phyloP scores from a whole-genome alignment of 2,113 vertebrate genomes.

The Petromus typicus region DNA sequence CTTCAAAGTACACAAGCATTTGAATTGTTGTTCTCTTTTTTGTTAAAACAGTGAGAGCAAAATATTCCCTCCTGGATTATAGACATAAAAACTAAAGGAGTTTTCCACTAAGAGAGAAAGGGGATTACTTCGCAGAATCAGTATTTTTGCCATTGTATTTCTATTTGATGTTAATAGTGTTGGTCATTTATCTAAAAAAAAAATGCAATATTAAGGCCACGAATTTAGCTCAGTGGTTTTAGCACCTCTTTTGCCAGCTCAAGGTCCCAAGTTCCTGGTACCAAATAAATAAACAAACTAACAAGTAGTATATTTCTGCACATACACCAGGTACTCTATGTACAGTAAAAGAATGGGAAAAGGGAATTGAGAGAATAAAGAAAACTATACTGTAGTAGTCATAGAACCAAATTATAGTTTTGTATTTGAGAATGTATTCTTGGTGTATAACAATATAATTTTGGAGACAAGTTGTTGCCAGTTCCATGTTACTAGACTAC shows the following conservation, averaged over 20 bases:
- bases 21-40: neutral
- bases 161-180: neutral
- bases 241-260: no score
- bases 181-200: neutral
- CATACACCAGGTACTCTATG: neutral
- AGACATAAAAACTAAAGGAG: neutral
- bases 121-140: neutral
- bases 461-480: neutral
- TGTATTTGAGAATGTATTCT: neutral
- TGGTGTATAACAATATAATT: neutral
- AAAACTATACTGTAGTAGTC: neutral
- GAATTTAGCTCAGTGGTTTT: no score
- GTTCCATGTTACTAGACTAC: neutral
- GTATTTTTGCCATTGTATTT: neutral
- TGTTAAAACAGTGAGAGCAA: neutral
- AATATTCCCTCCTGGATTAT: neutral
- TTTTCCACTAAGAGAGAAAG: neutral
- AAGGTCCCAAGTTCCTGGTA: no score
- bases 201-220: no score
- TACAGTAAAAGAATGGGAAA: neutral
- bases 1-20: neutral
- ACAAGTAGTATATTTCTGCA: neutral
- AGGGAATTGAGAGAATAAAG: neutral
- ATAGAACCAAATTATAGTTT: neutral
- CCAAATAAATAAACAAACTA: no score